Conservation (phyloP, 2,797 vertebrate species). For the Sus cebifrons region DNA sequence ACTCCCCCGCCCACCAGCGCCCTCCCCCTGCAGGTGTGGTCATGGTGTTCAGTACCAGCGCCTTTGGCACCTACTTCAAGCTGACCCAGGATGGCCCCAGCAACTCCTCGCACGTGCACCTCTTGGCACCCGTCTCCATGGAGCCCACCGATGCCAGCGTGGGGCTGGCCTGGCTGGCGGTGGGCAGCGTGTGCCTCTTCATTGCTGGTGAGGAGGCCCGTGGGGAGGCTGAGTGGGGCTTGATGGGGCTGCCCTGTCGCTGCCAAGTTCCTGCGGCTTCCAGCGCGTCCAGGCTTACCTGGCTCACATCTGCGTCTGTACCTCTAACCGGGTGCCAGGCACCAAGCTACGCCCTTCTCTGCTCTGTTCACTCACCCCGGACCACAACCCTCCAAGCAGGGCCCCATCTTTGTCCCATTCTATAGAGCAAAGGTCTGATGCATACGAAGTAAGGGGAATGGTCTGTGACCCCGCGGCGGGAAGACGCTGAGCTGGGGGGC, state of each 20-base stretch:
- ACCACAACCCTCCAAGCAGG: background rate
- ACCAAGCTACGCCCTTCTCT: background rate
- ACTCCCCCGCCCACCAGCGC: accelerated
- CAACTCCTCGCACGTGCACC: slow-evolving; percentile 83
- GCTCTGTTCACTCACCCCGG: background rate
- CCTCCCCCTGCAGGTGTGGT: slow-evolving; percentile 89
- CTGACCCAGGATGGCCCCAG: slow-evolving; percentile 84
- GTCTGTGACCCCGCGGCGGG: background rate
- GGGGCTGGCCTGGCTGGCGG: slow-evolving; percentile 94
- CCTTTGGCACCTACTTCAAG: slow-evolving; percentile 96
- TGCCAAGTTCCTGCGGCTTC: background rate
- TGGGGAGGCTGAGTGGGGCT: background rate
- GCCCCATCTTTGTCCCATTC: background rate
- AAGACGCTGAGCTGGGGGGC: background rate
- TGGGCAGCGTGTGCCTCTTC: slow-evolving; percentile 95
- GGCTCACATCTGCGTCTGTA: accelerated
- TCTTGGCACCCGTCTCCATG: slow-evolving; percentile 30
- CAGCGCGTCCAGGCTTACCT: background rate
- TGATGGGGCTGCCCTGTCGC: accelerated
- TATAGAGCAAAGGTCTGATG: background rate
- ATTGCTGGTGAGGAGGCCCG: slow-evolving; percentile 92
- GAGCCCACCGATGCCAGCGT: slow-evolving; percentile 58
- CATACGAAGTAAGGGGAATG: background rate
- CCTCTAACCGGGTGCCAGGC: background rate
- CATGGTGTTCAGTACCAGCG: slow-evolving; percentile 94